These are phyloP conservation scores for Cladopsammia gracilis DNA, from an alignment of 64 coral and sea anemone species.

Conservation along the genomic window DNA sequence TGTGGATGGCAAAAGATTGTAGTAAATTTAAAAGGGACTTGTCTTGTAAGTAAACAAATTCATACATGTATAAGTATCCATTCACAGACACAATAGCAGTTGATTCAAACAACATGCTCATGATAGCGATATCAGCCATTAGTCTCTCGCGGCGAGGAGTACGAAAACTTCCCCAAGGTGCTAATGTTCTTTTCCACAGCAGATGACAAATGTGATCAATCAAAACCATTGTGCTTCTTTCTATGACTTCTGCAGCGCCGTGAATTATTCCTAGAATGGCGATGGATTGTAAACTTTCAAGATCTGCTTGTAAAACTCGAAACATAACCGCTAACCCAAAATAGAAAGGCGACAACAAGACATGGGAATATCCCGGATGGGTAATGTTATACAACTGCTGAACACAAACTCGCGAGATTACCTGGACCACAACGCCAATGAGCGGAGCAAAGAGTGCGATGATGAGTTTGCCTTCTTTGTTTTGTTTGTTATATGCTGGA, in stretches of 20 bases:
- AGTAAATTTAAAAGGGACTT: too few relatives aligned
- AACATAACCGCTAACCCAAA: background rate
- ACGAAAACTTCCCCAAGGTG: too few relatives aligned
- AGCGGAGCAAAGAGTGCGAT: background rate
- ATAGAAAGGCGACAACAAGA: background rate
- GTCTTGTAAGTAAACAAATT: too few relatives aligned
- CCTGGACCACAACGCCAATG: background rate
- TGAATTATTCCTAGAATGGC: conserved; percentile 10
- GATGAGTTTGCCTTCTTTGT: background rate
- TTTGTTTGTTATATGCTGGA: background rate
- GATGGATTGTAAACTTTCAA: background rate
- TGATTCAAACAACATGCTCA: too few relatives aligned
- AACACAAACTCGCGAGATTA: background rate
- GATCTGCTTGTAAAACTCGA: background rate
- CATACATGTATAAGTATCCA: too few relatives aligned
- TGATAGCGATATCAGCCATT: too few relatives aligned
- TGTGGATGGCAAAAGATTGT: too few relatives aligned
- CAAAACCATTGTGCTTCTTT: too few relatives aligned
- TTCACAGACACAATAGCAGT: too few relatives aligned
- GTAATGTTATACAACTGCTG: background rate
- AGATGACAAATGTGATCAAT: too few relatives aligned
- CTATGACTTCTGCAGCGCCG: background rate
- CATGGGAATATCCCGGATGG: background rate
- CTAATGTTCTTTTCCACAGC: too few relatives aligned
- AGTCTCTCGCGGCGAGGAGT: too few relatives aligned